A percentile compares a stretch with the other conserved stretches of the same genome.
Evolutionary conservation across 2,888 invertebrate species (phyloP).

Genomic region (Bembecia ichneumoniformis): DNA sequence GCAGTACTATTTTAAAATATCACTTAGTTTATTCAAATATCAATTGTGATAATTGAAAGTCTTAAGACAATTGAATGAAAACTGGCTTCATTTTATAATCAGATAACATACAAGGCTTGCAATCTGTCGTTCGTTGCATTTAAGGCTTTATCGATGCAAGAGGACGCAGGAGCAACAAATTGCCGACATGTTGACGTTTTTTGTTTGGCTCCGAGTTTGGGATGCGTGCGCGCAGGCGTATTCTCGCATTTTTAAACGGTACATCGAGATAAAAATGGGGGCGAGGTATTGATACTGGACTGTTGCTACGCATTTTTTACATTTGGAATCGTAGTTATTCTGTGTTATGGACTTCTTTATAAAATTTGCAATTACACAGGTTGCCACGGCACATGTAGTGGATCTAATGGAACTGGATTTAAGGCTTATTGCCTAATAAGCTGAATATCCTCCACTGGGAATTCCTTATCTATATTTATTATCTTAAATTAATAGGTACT

Average conservation of each 20-base stretch:
- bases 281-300: neutral
- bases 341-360: too few relatives aligned
- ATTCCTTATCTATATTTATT: too few relatives aligned
- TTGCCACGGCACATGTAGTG: too few relatives aligned
- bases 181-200: constrained; percentile 3
- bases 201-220: constrained; percentile 1
- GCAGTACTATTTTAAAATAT: too few relatives aligned
- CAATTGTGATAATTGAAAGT: neutral
- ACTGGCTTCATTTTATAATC: constrained; percentile 19
- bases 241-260: neutral
- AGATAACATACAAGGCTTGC: constrained; percentile 22
- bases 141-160: constrained; percentile 22
- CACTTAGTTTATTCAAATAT: too few relatives aligned
- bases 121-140: constrained; percentile 19
- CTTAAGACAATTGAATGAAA: constrained; percentile 1
- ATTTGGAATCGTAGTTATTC: neutral
- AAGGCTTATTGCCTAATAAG: too few relatives aligned
- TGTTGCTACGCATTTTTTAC: neutral
- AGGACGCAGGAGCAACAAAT: constrained; percentile 6
- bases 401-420: too few relatives aligned
- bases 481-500: too few relatives aligned
- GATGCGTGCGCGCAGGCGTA: neutral
- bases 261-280: neutral
- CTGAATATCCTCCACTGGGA: too few relatives aligned
- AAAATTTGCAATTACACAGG: too few relatives aligned